phyloP scores from a whole-genome alignment of 2,113 vertebrate genomes.

The Lampris megalopsis region DNA sequence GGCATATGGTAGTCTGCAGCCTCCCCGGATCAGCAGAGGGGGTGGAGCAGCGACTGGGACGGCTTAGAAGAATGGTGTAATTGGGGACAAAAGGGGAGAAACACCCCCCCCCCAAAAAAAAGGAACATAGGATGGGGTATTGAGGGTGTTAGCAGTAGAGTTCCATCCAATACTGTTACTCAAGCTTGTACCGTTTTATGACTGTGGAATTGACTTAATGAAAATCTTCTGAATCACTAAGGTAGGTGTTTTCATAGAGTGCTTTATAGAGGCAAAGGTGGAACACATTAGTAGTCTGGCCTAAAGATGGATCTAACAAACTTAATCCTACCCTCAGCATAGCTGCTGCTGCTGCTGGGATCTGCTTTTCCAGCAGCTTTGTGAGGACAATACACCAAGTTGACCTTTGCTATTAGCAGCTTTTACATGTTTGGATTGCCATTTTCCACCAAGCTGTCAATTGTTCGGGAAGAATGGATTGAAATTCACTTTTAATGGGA shows the following conservation, averaged over 20 bases:
- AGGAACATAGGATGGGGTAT: not conserved
- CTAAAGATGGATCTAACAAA: slow-evolving; percentile 45
- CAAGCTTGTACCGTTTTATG: slow-evolving; percentile 43
- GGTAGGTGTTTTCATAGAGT: not conserved
- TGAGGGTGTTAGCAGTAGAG: not conserved
- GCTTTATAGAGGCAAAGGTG: slow-evolving; percentile 42
- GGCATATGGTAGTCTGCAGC: too few species aligned
- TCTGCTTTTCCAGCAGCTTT: slow-evolving; percentile 61
- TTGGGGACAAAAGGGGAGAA: too few species aligned
- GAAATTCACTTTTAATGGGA: slow-evolving; percentile 65
- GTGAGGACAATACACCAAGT: slow-evolving; percentile 68
- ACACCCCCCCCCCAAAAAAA: not conserved
- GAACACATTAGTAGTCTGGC: slow-evolving; percentile 48
- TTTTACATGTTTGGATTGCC: slow-evolving; percentile 40
- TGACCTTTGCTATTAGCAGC: slow-evolving; percentile 62
- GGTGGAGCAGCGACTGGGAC: too few species aligned
- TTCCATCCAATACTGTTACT: slow-evolving; percentile 27
- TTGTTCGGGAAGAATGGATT: slow-evolving; percentile 43
- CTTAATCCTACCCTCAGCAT: slow-evolving; percentile 28
- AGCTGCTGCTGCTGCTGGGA: slow-evolving; percentile 51
- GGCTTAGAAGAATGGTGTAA: too few species aligned
- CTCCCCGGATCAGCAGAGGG: too few species aligned
- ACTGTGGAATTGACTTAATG: slow-evolving; percentile 39
- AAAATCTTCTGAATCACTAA: slow-evolving; percentile 26
- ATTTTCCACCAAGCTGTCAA: slow-evolving; percentile 54